Evolutionary conservation across 2,888 invertebrate genomes (phyloP), one percentile per base, ranked within the genome.

Genomic region (Aporophyla lueneburgensis): DNA sequence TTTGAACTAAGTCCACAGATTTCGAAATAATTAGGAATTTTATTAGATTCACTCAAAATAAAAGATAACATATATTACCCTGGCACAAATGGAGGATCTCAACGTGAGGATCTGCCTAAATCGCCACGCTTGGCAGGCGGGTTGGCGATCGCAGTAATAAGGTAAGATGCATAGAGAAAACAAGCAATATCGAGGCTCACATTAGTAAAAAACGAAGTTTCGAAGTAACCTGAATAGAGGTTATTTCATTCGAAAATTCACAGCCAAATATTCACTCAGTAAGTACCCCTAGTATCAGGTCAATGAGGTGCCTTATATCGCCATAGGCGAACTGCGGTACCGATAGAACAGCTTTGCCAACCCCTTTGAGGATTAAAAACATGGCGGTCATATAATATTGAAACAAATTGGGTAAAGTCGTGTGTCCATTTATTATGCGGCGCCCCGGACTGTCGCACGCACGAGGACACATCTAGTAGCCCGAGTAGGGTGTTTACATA

Each of bases 321-420:
- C 56, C 43, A 63, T 40, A n/a, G 49, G 7, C 14, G 16, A 63
- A 65, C 53, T 84, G 67, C 6, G 59, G 4, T 14, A 27, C n/a
- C 16, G 70, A 75, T 82, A 71, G 65, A 33, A 65, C 71, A 71
- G 49, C 59, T 75, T 71, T 40, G 16, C 16, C 14, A 43, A 69
- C 46, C 81, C 71, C 49, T 66, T 71, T 61, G 40, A 63, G 71
- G 85, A 82, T 82, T 74, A 81, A 85, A 72, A 82, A 63, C 71
- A 68, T 53, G 59, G 53, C n/a, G 33, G 63, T 54, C 53, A 69
- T 54, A 27, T 72, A 76, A 72, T 68, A 78, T 81, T 56, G 67
- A 53, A 63, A 33, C 53, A 66, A 77, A 85, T 82, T 65, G 68
- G 68, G 73, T 59, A 58, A 54, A 71, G 19, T 71, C 56, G 58